These are phyloP conservation scores for Xenentodon cancila DNA, from an alignment of 2,797 vertebrate species.

Conservation along the genomic window DNA sequence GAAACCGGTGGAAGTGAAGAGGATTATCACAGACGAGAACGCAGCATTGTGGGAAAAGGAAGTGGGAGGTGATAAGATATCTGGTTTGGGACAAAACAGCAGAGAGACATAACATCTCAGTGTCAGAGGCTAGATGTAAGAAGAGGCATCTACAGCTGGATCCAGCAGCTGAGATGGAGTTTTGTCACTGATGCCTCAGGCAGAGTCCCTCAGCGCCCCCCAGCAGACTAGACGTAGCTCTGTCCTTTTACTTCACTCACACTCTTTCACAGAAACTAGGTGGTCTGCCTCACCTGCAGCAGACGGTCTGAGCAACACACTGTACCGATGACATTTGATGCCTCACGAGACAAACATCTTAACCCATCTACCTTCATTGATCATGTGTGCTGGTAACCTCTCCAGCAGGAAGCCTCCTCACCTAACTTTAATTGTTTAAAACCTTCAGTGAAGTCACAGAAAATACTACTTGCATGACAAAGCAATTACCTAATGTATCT, in stretches of 20 bases:
- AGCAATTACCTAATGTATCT: neutral
- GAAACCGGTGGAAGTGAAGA: constrained; percentile 46
- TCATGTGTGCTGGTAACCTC: constrained; percentile 69
- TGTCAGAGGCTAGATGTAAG: constrained; percentile 44
- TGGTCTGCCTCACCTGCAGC: constrained; percentile 70
- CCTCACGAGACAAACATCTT: constrained; percentile 44
- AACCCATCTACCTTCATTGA: constrained; percentile 49
- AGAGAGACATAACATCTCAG: constrained; percentile 52
- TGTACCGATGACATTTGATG: constrained; percentile 53
- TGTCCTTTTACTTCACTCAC: constrained; percentile 46
- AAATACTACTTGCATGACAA: constrained; percentile 2
- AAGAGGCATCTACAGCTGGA: constrained; percentile 66
- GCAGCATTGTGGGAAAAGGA: constrained; percentile 64
- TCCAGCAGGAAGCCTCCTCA: constrained; percentile 53
- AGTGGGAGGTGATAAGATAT: constrained; percentile 60
- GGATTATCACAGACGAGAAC: constrained; percentile 53
- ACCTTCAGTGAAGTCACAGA: constrained; percentile 18
- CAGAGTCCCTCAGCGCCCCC: constrained; percentile 53
- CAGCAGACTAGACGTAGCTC: constrained; percentile 30
- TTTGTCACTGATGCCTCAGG: constrained; percentile 63
- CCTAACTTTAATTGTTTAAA: constrained; percentile 43
- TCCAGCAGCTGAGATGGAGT: constrained; percentile 64
- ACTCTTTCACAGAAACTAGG: constrained; percentile 51
- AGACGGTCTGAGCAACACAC: constrained; percentile 52
- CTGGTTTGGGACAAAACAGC: constrained; percentile 38